Percentiles rank a stretch among this genome's conserved stretches.
Conservation (phyloP, 2,888 invertebrate species). For the Fissipunctia ypsillon region DNA sequence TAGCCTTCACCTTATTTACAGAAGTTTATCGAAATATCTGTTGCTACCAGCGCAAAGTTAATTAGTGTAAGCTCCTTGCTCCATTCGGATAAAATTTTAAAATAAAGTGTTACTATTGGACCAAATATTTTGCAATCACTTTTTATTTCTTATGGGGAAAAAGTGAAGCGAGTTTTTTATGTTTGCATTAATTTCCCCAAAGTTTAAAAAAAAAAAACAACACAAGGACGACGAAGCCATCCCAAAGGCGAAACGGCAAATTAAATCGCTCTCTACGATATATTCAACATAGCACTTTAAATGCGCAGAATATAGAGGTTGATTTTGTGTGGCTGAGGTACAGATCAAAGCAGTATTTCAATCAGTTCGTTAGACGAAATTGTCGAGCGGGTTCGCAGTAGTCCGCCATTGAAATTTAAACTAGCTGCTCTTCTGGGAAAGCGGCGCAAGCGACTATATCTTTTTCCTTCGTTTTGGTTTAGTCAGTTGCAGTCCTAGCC, state of each 20-base stretch:
- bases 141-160: not conserved
- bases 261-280: slow-evolving; percentile 41
- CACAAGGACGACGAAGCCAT: slow-evolving; percentile 60
- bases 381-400: slow-evolving; percentile 83
- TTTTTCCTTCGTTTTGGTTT: slow-evolving; percentile 77
- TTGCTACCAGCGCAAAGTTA: slow-evolving; percentile 35
- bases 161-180: not conserved
- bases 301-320: slow-evolving; percentile 49
- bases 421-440: slow-evolving; percentile 85
- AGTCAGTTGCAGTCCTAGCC: slow-evolving; percentile 75
- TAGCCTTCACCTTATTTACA: slow-evolving; percentile 79
- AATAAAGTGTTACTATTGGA: slow-evolving; percentile 1
- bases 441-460: slow-evolving; percentile 62
- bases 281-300: slow-evolving; percentile 59
- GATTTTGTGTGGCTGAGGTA: slow-evolving; percentile 62
- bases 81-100: slow-evolving; percentile 6
- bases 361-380: slow-evolving; percentile 88
- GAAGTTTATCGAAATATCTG: slow-evolving; percentile 65
- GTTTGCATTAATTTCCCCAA: slow-evolving; percentile 25
- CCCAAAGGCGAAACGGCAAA: slow-evolving; percentile 65
- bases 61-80: slow-evolving; percentile 15
- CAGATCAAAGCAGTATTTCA: slow-evolving; percentile 86
- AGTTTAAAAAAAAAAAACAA: slow-evolving; percentile 52
- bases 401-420: slow-evolving; percentile 89
- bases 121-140: not conserved